phyloP scores from a whole-genome alignment of 2,797 vertebrate genomes.

The Acipenser transmontanus region DNA sequence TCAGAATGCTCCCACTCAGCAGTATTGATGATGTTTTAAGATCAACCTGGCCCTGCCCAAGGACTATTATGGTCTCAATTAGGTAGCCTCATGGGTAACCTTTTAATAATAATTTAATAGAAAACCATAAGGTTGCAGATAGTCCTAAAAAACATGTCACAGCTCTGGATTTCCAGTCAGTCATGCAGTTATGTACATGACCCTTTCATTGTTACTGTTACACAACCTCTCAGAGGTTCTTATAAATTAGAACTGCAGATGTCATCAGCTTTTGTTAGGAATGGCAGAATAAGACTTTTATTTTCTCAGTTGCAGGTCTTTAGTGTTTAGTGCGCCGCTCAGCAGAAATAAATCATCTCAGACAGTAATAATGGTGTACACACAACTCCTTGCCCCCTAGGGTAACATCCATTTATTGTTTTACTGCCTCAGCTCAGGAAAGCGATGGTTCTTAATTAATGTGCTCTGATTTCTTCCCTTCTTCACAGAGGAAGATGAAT shows the following conservation, averaged over 20 bases:
- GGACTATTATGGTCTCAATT: too few species aligned
- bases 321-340: constrained; percentile 21
- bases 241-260: constrained; percentile 17
- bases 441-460: constrained; percentile 10
- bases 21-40: too few species aligned
- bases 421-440: constrained; percentile 3
- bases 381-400: background rate
- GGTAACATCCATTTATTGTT: constrained; percentile 9
- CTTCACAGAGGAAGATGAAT: constrained; percentile 91
- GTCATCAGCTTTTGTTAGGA: constrained; percentile 5
- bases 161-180: constrained; percentile 29
- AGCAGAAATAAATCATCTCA: constrained; percentile 6
- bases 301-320: constrained; percentile 10
- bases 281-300: constrained; percentile 4
- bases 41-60: too few species aligned
- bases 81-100: too few species aligned
- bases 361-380: background rate
- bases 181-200: constrained; percentile 22
- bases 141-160: constrained; percentile 27
- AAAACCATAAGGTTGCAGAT: constrained; percentile 22
- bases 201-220: constrained; percentile 8
- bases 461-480: constrained; percentile 17
- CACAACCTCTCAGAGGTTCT: constrained; percentile 15
- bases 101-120: too few species aligned
- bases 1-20: too few species aligned